These are phyloP conservation scores for Melieria picta DNA, from an alignment of 2,888 invertebrate species.

Conservation along the genomic window DNA sequence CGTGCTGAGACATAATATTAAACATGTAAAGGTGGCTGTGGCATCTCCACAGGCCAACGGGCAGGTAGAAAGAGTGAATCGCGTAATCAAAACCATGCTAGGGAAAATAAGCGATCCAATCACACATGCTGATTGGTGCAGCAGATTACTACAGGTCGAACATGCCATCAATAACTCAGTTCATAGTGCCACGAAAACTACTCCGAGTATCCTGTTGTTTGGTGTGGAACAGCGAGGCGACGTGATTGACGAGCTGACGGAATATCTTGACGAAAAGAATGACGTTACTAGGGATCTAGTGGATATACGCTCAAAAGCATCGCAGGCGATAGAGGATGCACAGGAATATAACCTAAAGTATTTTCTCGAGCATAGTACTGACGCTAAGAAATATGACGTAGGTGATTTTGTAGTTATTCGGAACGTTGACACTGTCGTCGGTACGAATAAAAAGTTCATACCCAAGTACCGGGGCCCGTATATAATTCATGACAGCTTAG, in stretches of 20 bases:
- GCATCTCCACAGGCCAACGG: slow-evolving; percentile 31
- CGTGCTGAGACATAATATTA: slow-evolving; percentile 16
- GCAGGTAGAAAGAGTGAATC: no score
- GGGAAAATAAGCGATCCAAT: no score
- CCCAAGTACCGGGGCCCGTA: not conserved
- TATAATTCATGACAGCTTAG: no score
- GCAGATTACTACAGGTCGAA: not conserved
- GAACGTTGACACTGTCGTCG: no score
- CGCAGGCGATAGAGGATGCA: not conserved
- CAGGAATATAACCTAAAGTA: not conserved
- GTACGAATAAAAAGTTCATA: no score
- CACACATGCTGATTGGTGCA: no score
- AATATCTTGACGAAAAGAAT: slow-evolving; percentile 11
- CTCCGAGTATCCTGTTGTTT: slow-evolving; percentile 22
- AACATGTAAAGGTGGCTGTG: slow-evolving; percentile 30
- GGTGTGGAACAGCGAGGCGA: slow-evolving; percentile 16
- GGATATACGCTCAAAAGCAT: not conserved
- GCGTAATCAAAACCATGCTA: no score
- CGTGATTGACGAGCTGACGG: slow-evolving; percentile 20
- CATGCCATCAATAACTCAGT: slow-evolving; percentile 23
- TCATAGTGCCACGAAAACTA: slow-evolving; percentile 15
- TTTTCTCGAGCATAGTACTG: not conserved
- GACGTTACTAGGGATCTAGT: not conserved
- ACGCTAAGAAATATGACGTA: no score
- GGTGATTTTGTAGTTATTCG: no score